Evolutionary conservation across 2,888 invertebrate genomes (phyloP).

Genomic region (Sinelater perroti): DNA sequence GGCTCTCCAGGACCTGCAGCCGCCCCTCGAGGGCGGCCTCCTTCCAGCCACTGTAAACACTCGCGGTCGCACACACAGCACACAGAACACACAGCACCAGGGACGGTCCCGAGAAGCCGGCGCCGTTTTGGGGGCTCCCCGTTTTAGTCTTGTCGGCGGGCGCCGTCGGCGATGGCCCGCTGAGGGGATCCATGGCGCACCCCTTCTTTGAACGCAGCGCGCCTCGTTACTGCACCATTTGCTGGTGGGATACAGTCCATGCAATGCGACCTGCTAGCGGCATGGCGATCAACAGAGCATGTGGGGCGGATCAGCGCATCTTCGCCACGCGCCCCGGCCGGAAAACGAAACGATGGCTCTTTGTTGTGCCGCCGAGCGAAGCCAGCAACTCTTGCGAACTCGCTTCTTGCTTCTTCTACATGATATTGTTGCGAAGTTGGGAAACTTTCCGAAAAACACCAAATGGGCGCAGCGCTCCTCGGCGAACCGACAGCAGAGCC

Average conservation of each 20-base stretch:
- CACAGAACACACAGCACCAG: conserved; percentile 71
- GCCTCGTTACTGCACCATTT: conserved; percentile 51
- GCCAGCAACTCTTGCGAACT: too few species aligned
- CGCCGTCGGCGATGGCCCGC: conserved; percentile 43
- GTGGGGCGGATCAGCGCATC: conserved; percentile 5
- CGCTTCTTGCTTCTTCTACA: too few species aligned
- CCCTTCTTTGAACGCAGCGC: conserved; percentile 46
- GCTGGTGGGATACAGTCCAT: conserved; percentile 32
- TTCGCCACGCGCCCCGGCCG: conserved; percentile 6
- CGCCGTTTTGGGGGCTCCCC: conserved; percentile 41
- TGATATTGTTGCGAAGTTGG: too few species aligned
- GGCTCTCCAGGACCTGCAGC: conserved; percentile 65
- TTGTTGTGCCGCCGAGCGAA: too few species aligned
- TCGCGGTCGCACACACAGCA: conserved; percentile 69
- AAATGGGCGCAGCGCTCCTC: too few species aligned
- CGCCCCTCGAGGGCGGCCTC: conserved; percentile 66
- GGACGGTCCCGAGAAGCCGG: conserved; percentile 48
- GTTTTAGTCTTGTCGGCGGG: conserved; percentile 46
- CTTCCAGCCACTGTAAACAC: conserved; percentile 69
- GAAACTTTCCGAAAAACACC: too few species aligned
- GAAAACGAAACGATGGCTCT: too few species aligned
- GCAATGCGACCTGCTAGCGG: conserved; percentile 24
- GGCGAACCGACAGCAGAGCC: too few species aligned
- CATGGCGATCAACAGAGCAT: conserved; percentile 24
- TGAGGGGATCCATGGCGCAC: conserved; percentile 54